phyloP scores from a whole-genome alignment of 37 sponge, comb jelly and placozoan genomes.

The Hormiphora californensis region DNA sequence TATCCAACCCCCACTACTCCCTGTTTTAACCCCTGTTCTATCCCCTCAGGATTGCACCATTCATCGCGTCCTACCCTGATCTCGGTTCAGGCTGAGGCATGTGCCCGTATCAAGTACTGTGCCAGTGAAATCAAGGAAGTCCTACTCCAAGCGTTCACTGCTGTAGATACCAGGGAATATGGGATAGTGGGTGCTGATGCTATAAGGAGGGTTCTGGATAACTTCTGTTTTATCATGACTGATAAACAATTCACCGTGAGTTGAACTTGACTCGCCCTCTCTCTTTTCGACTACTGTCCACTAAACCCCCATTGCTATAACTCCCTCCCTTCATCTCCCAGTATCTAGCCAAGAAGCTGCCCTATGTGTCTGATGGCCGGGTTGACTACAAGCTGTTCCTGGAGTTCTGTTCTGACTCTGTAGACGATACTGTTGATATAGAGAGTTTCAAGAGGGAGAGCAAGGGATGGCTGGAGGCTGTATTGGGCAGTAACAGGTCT shows the following conservation, averaged over 20 bases:
- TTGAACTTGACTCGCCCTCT: not conserved
- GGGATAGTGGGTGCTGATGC: not conserved
- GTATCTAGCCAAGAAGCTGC: slow-evolving; percentile 13
- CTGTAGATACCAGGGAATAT: slow-evolving; percentile 27
- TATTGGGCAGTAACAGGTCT: not conserved
- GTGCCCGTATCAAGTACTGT: slow-evolving; percentile 5
- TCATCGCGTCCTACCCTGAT: slow-evolving; percentile 47
- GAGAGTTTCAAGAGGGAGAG: not conserved
- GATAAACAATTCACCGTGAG: slow-evolving; percentile 47
- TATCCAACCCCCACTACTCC: not conserved
- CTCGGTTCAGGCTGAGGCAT: not conserved
- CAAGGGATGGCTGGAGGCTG: slow-evolving; percentile 27
- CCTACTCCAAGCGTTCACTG: slow-evolving; percentile 36
- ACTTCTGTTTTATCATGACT: slow-evolving; percentile 55
- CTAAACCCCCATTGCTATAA: not conserved
- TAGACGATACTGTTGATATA: not conserved
- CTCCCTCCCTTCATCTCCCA: not conserved
- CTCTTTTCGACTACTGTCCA: not conserved
- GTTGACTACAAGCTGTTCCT: slow-evolving; percentile 50
- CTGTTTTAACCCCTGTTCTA: not conserved
- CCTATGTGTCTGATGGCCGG: slow-evolving; percentile 32
- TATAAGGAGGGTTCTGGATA: slow-evolving; percentile 26
- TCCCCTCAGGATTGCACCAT: not conserved
- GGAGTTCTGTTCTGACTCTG: not conserved
- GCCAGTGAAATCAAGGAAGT: slow-evolving; percentile 29